Evolutionary conservation across 2,888 invertebrate genomes (phyloP), one percentile per base, ranked within the genome.

Genomic region (Leptinotarsa tumamoca): DNA sequence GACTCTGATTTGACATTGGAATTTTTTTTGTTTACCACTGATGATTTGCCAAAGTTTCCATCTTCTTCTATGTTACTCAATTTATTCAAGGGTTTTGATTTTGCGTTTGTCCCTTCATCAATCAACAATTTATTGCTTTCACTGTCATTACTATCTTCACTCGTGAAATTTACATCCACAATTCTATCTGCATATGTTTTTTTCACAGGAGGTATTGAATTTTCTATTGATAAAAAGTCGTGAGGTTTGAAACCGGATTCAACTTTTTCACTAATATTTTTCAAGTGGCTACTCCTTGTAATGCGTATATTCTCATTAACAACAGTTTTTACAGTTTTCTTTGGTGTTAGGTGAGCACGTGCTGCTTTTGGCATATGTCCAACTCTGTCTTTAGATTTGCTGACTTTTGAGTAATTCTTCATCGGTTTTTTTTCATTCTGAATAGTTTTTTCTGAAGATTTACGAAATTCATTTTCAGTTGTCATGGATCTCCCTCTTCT

Each of bases 111-210:
- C 5, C 50, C 70, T 58, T 73, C 69, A 49, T 73, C 73, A n/a
- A 73, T 73, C 68, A 73, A 21, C 18, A 73, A 33, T 51, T 33
- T 73, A 51, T 68, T 69, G 51, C 68, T 73, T 63, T 73, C 73
- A 43, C 73, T 73, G 51, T 73, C 73, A 18, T 68, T 73, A 33
- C 73, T 73, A 51, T 73, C 73, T 73, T 73, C 73, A 68, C 68
- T 73, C 14, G 68, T 73, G 21, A 68, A 15, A 23, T 56, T 51
- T n/a, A 73, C 21, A 33, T 73, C 73, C 7, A 56, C 49, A 51
- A 73, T 10, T 49, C 58, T 68, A 23, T 73, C 68, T 10, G 49
- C 52, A 61, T 68, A 68, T 2, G 27, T 23, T 58, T 73, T 73
- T 17, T 73, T 73, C 27, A 63, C 51, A 50, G 73, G 58, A 18